Percentiles rank a stretch among this genome's conserved stretches.
Evolutionary conservation across 2,797 vertebrate genomes (phyloP).

Genomic region (Microtus obscurus): DNA sequence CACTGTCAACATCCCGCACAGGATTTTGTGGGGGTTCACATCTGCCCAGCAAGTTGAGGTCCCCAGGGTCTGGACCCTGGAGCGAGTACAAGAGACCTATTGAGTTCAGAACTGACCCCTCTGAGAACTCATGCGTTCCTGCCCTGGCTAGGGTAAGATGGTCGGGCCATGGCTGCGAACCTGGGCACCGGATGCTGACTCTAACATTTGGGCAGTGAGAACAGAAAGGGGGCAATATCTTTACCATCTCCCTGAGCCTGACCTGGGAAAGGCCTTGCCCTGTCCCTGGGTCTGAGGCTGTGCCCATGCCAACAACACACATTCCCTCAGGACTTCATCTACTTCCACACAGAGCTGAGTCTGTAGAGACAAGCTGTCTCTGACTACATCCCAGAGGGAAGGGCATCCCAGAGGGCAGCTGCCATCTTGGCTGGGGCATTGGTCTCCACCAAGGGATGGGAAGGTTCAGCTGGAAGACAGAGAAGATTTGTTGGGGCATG

Average conservation of each 20-base stretch:
- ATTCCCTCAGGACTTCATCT: background rate
- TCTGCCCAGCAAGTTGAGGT: background rate
- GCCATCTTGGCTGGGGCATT: background rate
- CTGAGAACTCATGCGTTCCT: no score
- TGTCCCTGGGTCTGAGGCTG: background rate
- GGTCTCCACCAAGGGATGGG: background rate
- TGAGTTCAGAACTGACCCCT: no score
- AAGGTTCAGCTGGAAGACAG: fast-evolving
- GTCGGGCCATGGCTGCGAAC: no score
- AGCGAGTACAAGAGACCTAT: no score
- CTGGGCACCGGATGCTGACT: no score
- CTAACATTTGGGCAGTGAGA: no score
- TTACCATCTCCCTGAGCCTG: background rate
- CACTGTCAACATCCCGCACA: background rate
- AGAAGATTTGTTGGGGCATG: fast-evolving
- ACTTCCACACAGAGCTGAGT: background rate
- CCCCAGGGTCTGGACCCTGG: no score
- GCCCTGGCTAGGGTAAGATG: no score
- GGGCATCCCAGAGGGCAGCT: background rate
- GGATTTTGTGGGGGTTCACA: background rate
- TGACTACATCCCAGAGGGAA: fast-evolving
- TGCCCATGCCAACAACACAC: background rate
- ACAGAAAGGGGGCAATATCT: background rate
- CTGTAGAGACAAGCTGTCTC: background rate
- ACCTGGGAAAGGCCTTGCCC: background rate